These are phyloP conservation scores for Stenotaenia linearis DNA, from an alignment of 2,888 invertebrate species.

Conservation along the genomic window DNA sequence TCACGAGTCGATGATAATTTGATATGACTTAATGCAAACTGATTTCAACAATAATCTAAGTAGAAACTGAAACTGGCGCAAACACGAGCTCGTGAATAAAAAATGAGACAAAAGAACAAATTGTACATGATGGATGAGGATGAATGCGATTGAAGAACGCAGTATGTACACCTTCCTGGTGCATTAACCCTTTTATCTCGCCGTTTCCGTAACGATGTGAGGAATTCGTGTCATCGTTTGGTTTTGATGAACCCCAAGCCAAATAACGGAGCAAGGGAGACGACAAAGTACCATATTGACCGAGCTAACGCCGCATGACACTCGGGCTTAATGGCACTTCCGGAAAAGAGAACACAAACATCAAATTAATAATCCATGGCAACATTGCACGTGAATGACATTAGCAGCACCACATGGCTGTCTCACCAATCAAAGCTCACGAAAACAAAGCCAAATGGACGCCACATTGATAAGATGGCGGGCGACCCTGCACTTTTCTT, in stretches of 20 bases:
- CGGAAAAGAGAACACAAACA: slow-evolving; percentile 23
- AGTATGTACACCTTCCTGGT: background rate
- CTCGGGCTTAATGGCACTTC: slow-evolving; percentile 23
- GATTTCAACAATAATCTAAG: slow-evolving; percentile 16
- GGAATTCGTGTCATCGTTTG: slow-evolving; percentile 10
- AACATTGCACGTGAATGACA: slow-evolving; percentile 26
- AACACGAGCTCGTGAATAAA: background rate
- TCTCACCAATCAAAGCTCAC: slow-evolving; percentile 6
- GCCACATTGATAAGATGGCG: slow-evolving; percentile 24
- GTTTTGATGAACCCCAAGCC: background rate
- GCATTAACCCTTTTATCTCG: slow-evolving; percentile 20
- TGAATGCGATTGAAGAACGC: background rate
- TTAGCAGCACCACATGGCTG: slow-evolving; percentile 14
- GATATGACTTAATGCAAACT: slow-evolving; percentile 7
- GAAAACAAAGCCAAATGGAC: slow-evolving; percentile 23
- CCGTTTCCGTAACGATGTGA: slow-evolving; percentile 17
- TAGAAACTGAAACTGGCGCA: background rate
- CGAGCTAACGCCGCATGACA: slow-evolving; percentile 22
- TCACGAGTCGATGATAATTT: background rate
- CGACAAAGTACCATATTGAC: slow-evolving; percentile 18
- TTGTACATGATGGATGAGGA: slow-evolving; percentile 21
- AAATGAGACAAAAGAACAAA: slow-evolving; percentile 20
- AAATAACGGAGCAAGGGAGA: slow-evolving; percentile 5
- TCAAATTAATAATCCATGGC: slow-evolving; percentile 26
- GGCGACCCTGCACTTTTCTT: background rate